phyloP scores from a whole-genome alignment of 2,113 vertebrate genomes.

The Dendrocopos noguchii region DNA sequence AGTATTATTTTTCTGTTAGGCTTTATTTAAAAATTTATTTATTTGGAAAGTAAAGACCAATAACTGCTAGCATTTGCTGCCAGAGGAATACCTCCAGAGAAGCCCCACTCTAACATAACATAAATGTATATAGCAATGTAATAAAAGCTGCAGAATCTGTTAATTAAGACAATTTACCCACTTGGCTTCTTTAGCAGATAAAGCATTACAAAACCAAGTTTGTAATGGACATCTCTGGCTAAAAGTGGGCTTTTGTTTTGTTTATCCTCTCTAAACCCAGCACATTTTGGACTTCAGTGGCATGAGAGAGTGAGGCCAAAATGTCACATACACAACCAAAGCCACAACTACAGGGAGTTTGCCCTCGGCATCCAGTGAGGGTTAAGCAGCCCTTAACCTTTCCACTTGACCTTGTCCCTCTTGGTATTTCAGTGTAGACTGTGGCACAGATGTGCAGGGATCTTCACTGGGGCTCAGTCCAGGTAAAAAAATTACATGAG shows the following conservation, averaged over 20 bases:
- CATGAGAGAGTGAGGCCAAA: neutral
- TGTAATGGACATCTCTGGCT: neutral
- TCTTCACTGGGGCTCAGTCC: neutral
- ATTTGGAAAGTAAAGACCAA: neutral
- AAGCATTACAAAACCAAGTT: neutral
- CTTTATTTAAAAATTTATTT: neutral
- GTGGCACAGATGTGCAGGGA: neutral
- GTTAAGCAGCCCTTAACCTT: constrained; percentile 1
- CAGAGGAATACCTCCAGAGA: neutral
- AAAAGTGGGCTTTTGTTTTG: neutral
- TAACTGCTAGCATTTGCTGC: neutral
- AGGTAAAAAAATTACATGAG: neutral
- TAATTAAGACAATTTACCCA: neutral
- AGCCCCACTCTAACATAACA: neutral
- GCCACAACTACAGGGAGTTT: neutral
- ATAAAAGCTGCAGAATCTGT: neutral
- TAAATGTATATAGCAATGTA: neutral
- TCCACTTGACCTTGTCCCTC: neutral
- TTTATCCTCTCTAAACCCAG: neutral
- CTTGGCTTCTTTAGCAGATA: neutral
- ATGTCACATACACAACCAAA: neutral
- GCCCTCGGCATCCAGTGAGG: neutral
- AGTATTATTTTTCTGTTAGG: constrained; percentile 50
- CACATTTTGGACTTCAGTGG: neutral
- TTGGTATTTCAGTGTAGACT: neutral